Percentiles rank a stretch among this genome's conserved stretches.
These are phyloP conservation scores for Oreochromis aureus DNA, from an alignment of 2,113 vertebrate genomes.

Conservation along the genomic window DNA sequence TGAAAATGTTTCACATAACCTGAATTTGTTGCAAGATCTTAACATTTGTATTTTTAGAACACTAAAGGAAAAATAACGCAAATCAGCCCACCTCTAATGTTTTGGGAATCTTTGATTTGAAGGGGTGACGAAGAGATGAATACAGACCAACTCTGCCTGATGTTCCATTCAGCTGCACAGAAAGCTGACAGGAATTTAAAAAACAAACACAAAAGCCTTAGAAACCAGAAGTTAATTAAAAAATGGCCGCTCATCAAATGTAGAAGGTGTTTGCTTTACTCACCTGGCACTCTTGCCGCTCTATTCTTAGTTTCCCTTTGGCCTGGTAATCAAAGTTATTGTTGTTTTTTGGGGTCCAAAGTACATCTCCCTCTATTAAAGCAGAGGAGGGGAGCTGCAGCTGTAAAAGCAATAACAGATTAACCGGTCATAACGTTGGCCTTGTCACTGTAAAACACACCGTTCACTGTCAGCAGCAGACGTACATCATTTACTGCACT, in stretches of 20 bases:
- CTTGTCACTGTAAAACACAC: conserved; percentile 4
- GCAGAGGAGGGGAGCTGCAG: conserved; percentile 69
- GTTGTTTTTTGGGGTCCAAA: conserved; percentile 48
- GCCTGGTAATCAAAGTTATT: conserved; percentile 61
- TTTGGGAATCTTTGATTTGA: conserved; percentile 58
- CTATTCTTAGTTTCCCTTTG: conserved; percentile 53
- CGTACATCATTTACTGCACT: not conserved
- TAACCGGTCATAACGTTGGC: not conserved
- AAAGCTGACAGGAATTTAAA: conserved; percentile 61
- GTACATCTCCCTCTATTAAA: conserved; percentile 66
- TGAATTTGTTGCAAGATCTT: not conserved
- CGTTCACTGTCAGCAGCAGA: not conserved
- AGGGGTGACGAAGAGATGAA: conserved; percentile 61
- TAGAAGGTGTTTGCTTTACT: conserved; percentile 40
- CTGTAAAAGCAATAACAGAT: conserved; percentile 61
- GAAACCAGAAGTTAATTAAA: not conserved
- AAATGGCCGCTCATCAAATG: not conserved
- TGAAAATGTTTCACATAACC: not conserved
- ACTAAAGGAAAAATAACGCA: not conserved
- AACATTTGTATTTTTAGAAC: not conserved
- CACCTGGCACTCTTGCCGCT: conserved; percentile 71
- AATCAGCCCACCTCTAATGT: conserved; percentile 55
- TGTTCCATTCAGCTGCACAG: conserved; percentile 60
- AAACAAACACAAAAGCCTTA: not conserved
- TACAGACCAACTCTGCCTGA: conserved; percentile 31